A percentile compares a stretch with the other conserved stretches of the same genome.
phyloP scores from a whole-genome alignment of 2,888 invertebrate species.

The Netelia melanura region DNA sequence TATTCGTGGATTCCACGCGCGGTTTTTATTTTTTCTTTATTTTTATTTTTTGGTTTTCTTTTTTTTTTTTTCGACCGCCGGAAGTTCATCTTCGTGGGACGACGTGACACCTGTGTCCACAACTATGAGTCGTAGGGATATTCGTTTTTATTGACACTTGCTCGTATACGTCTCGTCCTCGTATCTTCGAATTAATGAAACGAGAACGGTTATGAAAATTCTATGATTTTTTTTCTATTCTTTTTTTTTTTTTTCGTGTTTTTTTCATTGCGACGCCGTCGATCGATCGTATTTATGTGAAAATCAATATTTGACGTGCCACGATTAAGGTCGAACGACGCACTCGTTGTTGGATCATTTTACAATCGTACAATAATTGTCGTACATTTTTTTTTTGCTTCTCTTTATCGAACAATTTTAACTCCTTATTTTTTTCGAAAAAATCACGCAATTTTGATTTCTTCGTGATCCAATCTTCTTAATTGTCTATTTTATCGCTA shows the following conservation, averaged over 20 bases:
- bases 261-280: not conserved
- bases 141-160: conserved; percentile 3
- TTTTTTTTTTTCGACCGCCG: not conserved
- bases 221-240: not conserved
- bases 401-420: too few species aligned
- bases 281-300: not conserved
- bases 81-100: not conserved
- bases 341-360: too few species aligned
- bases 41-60: too few species aligned
- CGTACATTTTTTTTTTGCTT: too few species aligned
- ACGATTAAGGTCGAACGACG: too few species aligned
- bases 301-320: not conserved
- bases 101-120: not conserved
- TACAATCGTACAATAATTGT: too few species aligned
- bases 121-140: not conserved
- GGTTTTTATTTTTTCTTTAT: not conserved
- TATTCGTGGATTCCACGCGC: not conserved
- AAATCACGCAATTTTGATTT: too few species aligned
- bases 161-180: not conserved
- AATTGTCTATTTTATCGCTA: too few species aligned
- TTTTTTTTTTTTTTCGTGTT: not conserved
- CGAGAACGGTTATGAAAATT: conserved; percentile 3
- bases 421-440: too few species aligned
- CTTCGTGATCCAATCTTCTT: too few species aligned
- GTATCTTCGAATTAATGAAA: not conserved